Conservation (phyloP, 2,888 invertebrate species). For the Amiota minor region DNA sequence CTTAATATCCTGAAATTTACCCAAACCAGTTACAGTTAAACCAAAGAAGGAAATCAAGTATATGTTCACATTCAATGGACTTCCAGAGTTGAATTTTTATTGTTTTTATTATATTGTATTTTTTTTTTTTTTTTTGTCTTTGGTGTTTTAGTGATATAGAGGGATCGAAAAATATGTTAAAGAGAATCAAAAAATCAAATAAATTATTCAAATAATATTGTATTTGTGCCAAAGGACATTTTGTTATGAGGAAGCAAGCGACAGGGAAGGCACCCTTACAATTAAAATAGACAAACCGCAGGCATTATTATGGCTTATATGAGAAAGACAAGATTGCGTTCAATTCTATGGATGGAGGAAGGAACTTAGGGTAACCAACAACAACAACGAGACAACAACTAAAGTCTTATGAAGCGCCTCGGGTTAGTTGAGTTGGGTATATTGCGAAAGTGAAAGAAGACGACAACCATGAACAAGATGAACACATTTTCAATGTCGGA, state of each 20-base stretch:
- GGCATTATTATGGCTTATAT: background rate
- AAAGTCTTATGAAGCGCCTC: constrained; percentile 21
- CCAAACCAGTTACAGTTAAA: background rate
- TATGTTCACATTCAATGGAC: constrained; percentile 25
- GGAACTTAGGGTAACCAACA: background rate
- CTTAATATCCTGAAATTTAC: constrained; percentile 53
- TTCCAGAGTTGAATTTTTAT: constrained; percentile 46
- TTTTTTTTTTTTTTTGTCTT: too few relatives aligned
- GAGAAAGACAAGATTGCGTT: background rate
- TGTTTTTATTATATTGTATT: constrained; percentile 50
- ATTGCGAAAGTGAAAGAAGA: constrained; percentile 22
- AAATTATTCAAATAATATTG: constrained; percentile 61
- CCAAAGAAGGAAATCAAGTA: constrained; percentile 20
- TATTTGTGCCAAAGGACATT: constrained; percentile 21
- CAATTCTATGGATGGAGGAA: background rate
- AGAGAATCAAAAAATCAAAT: constrained; percentile 65
- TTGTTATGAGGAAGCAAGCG: constrained; percentile 15
- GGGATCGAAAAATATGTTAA: background rate
- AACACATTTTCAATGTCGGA: constrained; percentile 64
- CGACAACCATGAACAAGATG: background rate
- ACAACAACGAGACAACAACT: background rate
- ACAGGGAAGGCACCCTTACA: constrained; percentile 18
- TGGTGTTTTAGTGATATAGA: constrained; percentile 41
- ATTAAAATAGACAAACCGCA: constrained; percentile 29
- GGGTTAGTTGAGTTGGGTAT: constrained; percentile 2